phyloP scores from a whole-genome alignment of 2,113 vertebrate genomes.

The Siphamia tubifer region DNA sequence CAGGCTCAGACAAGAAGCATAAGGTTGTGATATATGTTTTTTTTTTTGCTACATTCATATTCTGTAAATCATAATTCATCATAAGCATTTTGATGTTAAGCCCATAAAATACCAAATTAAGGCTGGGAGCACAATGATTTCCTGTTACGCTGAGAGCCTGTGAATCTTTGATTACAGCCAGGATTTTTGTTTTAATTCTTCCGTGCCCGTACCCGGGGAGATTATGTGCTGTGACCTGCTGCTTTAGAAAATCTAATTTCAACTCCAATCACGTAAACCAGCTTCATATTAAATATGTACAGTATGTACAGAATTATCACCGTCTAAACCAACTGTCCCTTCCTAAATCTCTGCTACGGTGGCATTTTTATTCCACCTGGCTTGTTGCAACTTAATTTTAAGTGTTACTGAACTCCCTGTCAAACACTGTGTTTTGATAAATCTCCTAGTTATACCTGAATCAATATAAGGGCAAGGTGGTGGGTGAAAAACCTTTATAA shows the following conservation, averaged over 20 bases:
- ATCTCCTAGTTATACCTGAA: slow-evolving; percentile 75
- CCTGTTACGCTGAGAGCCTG: too few species aligned
- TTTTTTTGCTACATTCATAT: too few species aligned
- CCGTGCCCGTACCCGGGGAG: not conserved
- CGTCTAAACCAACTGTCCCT: slow-evolving; percentile 6
- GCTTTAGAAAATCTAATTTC: not conserved
- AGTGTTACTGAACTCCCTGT: slow-evolving; percentile 74
- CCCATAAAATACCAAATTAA: too few species aligned
- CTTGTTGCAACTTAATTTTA: slow-evolving; percentile 70
- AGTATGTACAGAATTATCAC: not conserved
- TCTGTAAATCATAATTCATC: too few species aligned
- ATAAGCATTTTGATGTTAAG: too few species aligned
- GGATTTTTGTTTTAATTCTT: not conserved
- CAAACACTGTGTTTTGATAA: slow-evolving; percentile 77
- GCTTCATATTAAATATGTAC: not conserved
- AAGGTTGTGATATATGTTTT: too few species aligned
- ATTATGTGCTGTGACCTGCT: not conserved
- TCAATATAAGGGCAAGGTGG: slow-evolving; percentile 73
- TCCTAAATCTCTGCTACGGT: slow-evolving; percentile 30
- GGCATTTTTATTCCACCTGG: slow-evolving; percentile 59
- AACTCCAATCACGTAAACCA: not conserved
- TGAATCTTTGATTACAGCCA: too few species aligned
- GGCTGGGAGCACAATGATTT: too few species aligned
- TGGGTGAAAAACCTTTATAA: slow-evolving; percentile 75
- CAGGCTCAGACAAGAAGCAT: too few species aligned